A percentile compares a stretch with the other conserved stretches of the same genome.
phyloP scores from a whole-genome alignment of 2,888 invertebrate genomes.

The Pristionchus japonicus region DNA sequence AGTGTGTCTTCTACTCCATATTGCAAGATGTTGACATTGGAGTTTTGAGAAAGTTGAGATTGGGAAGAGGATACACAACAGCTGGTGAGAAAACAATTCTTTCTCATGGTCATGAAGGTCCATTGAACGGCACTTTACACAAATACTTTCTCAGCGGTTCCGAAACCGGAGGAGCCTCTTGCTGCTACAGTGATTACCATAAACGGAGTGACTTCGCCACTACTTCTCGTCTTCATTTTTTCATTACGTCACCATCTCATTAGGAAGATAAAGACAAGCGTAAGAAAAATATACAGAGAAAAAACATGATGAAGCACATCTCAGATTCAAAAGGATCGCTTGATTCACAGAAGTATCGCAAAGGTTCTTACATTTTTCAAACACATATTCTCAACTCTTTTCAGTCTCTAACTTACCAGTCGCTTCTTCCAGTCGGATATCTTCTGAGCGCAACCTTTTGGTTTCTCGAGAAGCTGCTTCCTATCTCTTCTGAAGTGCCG shows the following conservation, averaged over 20 bases:
- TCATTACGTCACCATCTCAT: background rate
- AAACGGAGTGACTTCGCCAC: background rate
- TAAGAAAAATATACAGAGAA: background rate
- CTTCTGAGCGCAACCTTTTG: background rate
- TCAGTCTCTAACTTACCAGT: background rate
- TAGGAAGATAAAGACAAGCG: too few relatives aligned
- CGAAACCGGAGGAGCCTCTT: background rate
- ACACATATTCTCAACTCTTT: background rate
- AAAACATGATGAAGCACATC: background rate
- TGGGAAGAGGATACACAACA: too few relatives aligned
- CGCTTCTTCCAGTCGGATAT: background rate
- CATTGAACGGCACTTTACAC: too few relatives aligned
- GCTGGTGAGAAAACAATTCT: too few relatives aligned
- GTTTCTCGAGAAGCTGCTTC: background rate
- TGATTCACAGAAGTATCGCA: background rate
- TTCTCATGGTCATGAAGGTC: too few relatives aligned
- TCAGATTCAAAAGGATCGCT: background rate
- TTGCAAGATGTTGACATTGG: too few relatives aligned
- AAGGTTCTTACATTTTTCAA: background rate
- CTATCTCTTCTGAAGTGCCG: background rate
- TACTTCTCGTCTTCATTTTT: background rate
- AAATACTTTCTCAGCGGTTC: background rate
- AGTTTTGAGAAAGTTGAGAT: too few relatives aligned
- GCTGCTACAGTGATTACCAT: background rate
- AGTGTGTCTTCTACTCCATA: too few relatives aligned